Evolutionary conservation across 2,113 vertebrate species (phyloP), one percentile per base, ranked within the genome.

Genomic region (Clinocottus analis): DNA sequence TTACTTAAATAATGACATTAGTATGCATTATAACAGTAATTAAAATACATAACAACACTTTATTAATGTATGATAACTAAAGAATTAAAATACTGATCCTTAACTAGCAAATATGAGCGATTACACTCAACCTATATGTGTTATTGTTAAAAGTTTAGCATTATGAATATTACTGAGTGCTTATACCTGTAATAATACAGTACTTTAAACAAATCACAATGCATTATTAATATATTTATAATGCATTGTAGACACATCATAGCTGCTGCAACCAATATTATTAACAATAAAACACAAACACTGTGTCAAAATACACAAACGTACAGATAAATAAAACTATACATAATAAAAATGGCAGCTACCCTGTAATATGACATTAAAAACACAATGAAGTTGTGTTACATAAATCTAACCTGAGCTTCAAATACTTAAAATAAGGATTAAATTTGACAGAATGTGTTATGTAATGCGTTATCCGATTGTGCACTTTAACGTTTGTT

Each of bases 361-460:
- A 10, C 39, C 3, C 7, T 47, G 45, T 49, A 35, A 37, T 17
- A 16, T 25, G 21, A 37, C 17, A 16, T 6, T 64, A 5, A 16
- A 45, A 45, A 65, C 7, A 27, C 3, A 5, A 5, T 27, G 1
- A 4, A 29, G 23, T 11, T 59, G 25, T 19, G 31, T 62, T 63
- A 35, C 12, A 53, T 41, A 41, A 55, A 41, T 64, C 3, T 39
- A 19, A 73, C 58, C 23, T 51, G 17, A 31, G 31, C 23, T 31
- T 41, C 29, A 65, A 61, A 33, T 6, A 27, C 16, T 11, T n/a
- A 66, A 68, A 72, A 25, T 25, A 43, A 53, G 51, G 74, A 80
- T 71, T 80, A 39, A 58, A 61, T 71, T 31, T 62, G 10, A 64
- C 21, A 21, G 61, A 75, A 61, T 11, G 27, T 35, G 27, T 81